Evolutionary conservation across 1,140 invertebrate species (phyloP).

Genomic region (Eupeodes corollae): DNA sequence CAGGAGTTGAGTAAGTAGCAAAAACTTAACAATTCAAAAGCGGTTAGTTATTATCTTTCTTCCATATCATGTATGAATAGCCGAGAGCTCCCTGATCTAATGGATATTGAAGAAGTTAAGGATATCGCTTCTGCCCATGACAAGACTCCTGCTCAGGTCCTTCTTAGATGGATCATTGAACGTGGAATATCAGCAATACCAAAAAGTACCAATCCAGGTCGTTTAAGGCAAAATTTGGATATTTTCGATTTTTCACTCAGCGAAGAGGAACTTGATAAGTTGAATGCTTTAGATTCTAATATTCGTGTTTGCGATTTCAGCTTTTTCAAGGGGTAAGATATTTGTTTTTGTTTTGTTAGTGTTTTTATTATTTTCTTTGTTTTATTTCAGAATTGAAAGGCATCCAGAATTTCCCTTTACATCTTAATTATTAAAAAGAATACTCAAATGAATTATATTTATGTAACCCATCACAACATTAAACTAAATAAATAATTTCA

Average conservation of each 20-base stretch:
- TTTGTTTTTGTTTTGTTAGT: background rate
- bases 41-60: background rate
- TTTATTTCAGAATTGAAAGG: slow-evolving; percentile 45
- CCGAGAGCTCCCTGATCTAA: slow-evolving; percentile 48
- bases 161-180: slow-evolving; percentile 65
- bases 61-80: background rate
- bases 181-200: slow-evolving; percentile 66
- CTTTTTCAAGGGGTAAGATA: slow-evolving; percentile 40
- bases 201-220: slow-evolving; percentile 63
- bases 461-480: no score
- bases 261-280: slow-evolving; percentile 41
- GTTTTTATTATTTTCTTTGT: slow-evolving; percentile 9
- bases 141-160: slow-evolving; percentile 65
- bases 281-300: slow-evolving; percentile 50
- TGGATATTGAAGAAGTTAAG: slow-evolving; percentile 54
- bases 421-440: no score
- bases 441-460: no score
- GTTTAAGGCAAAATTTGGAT: slow-evolving; percentile 54
- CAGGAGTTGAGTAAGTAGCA: slow-evolving; percentile 35
- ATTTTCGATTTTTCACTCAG: slow-evolving; percentile 52
- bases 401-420: slow-evolving; percentile 53
- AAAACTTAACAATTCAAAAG: background rate
- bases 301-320: slow-evolving; percentile 54
- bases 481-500: no score
- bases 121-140: slow-evolving; percentile 55